Percentiles rank a stretch among this genome's conserved stretches.
These are phyloP conservation scores for Sinocyclocheilus anophthalmus DNA, from an alignment of 2,113 vertebrate genomes.

Conservation along the genomic window DNA sequence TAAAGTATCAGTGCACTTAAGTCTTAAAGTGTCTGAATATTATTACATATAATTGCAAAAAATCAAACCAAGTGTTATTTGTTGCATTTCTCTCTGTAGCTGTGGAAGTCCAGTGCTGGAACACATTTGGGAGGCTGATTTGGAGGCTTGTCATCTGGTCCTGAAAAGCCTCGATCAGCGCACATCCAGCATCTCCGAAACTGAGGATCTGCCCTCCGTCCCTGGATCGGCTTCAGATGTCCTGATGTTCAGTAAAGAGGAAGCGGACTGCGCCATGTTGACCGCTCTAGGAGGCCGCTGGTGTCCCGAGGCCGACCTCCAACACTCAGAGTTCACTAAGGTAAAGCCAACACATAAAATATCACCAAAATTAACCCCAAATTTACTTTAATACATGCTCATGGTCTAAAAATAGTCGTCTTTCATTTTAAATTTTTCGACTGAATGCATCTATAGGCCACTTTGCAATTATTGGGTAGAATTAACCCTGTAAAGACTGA, in stretches of 20 bases:
- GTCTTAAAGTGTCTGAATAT: neutral
- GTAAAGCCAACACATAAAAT: constrained; percentile 65
- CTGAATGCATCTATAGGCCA: too few relatives aligned
- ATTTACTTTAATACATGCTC: too few relatives aligned
- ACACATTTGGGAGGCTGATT: constrained; percentile 86
- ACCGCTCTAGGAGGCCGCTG: constrained; percentile 67
- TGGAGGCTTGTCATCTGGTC: constrained; percentile 86
- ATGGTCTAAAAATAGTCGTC: neutral
- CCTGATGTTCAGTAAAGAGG: constrained; percentile 65
- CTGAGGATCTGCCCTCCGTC: constrained; percentile 67
- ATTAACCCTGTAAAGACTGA: too few relatives aligned
- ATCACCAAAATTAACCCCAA: neutral
- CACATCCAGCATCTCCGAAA: constrained; percentile 67
- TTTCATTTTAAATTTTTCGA: neutral
- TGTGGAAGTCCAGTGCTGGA: constrained; percentile 78
- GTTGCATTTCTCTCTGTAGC: constrained; percentile 64
- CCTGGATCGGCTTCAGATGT: constrained; percentile 53
- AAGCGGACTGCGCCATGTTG: constrained; percentile 72
- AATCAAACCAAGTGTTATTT: neutral
- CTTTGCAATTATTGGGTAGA: too few relatives aligned
- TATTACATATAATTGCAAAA: neutral
- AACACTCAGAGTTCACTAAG: constrained; percentile 79
- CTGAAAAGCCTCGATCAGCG: constrained; percentile 78
- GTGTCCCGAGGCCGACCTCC: constrained; percentile 64
- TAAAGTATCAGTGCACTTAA: neutral